A percentile compares a stretch with the other conserved stretches of the same genome.
These are phyloP conservation scores for Terrapene triunguis DNA, from an alignment of 2,113 vertebrate genomes.

Conservation along the genomic window DNA sequence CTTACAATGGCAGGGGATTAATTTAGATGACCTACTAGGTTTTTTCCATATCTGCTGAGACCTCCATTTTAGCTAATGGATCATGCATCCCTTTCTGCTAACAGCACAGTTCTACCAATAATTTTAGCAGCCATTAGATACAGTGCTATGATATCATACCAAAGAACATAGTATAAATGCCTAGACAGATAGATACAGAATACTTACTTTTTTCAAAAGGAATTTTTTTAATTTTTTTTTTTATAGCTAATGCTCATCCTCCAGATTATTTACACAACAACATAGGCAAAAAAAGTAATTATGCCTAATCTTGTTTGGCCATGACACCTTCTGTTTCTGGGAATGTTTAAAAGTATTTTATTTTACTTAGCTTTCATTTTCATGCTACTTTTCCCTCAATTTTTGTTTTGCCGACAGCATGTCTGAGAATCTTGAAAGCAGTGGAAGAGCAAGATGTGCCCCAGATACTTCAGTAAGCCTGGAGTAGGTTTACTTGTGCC, in stretches of 20 bases:
- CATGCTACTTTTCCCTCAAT: not conserved
- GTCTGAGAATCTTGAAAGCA: not conserved
- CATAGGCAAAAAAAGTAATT: not conserved
- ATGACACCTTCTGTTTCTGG: not conserved
- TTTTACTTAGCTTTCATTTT: not conserved
- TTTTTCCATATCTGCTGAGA: not conserved
- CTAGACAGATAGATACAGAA: not conserved
- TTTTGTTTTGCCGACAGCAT: accelerated
- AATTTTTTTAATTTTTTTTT: not conserved
- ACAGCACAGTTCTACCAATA: not conserved
- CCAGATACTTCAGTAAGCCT: not conserved
- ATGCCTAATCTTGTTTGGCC: not conserved
- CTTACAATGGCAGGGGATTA: not conserved
- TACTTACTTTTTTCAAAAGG: not conserved
- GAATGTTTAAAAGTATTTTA: not conserved
- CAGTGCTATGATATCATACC: not conserved
- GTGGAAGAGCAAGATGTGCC: not conserved
- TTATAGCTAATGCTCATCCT: not conserved
- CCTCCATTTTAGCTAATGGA: not conserved
- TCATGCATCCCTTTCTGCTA: not conserved
- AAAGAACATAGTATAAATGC: not conserved
- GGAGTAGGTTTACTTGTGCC: not conserved
- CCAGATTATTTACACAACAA: not conserved
- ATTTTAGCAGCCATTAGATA: too few relatives aligned
- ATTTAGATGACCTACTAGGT: not conserved